These are phyloP conservation scores for Physocephala rufipes DNA, from an alignment of 2,888 invertebrate genomes.

Conservation along the genomic window DNA sequence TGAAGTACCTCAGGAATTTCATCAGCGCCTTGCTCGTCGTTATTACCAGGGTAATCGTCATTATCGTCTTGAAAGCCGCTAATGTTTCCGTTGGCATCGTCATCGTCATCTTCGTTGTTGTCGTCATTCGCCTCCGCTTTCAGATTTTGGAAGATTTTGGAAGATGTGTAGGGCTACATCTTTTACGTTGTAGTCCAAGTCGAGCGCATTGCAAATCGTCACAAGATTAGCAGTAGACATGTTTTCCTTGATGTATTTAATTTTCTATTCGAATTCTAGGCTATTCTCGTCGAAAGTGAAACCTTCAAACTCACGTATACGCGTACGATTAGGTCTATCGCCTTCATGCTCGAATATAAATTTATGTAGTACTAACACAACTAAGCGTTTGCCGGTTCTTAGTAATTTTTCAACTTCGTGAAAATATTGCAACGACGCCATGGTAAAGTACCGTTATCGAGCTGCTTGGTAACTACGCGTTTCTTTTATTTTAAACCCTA, in stretches of 20 bases:
- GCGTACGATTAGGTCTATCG: conserved; percentile 32
- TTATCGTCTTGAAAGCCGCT: background rate
- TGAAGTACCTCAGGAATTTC: background rate
- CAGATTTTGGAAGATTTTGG: conserved; percentile 27
- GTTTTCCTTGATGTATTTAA: conserved; percentile 19
- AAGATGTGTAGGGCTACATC: conserved; percentile 32
- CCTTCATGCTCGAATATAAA: conserved; percentile 35
- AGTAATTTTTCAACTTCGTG: background rate
- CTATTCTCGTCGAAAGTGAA: conserved; percentile 24
- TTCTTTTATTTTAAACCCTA: background rate
- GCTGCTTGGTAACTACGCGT: background rate
- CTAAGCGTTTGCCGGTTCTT: background rate
- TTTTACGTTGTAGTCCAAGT: conserved; percentile 14
- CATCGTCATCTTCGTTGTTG: conserved; percentile 8
- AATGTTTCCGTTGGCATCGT: background rate
- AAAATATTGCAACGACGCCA: background rate
- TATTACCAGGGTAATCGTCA: conserved; percentile 11
- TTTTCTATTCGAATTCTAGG: conserved; percentile 4
- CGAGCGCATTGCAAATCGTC: no score
- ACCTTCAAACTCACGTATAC: conserved; percentile 33
- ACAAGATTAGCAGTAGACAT: conserved; percentile 24
- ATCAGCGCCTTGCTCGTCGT: conserved; percentile 11
- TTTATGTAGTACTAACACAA: conserved; percentile 28
- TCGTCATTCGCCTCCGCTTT: conserved; percentile 9
- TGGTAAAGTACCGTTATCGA: background rate